Base-by-base conservation (phyloP, 2,888 invertebrate genomes). In the Phasia obesa region DNA sequence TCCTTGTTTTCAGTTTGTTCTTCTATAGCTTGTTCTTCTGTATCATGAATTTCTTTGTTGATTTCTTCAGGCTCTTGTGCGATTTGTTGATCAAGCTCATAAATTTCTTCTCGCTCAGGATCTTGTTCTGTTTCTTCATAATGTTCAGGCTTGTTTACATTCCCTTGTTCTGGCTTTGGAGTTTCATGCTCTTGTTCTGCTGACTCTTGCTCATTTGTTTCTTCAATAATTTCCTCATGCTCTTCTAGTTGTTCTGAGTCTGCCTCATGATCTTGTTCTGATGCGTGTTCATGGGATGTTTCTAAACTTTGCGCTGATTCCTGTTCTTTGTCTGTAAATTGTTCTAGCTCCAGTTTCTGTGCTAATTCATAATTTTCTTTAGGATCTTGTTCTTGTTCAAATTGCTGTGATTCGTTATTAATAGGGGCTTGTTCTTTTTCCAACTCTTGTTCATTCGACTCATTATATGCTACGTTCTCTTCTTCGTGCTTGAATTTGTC, bases 101-200 rank as follows among this genome's bases (percentile, higher is more conserved):
- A 15, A 47, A 17, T 35, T 23, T 35, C 35, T 31, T 19, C 11
- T 44, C 21, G 21, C 2, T 59, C 42, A 13, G 15, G n/a, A 62
- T 78, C 64, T 44, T 73, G 49, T 70, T 57, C 35, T 53, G 23
- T 23, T 51, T 51, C 53, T 6, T 74, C 25, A 19, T 59, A 9
- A n/a, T 51, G 42, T 11, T 38, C 53, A 15, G 23, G 19, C 0
- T 5, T 60, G 17, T 47, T 17, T 5, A 0, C 9, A 19, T 47
- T 4, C 5, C 31, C 6, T 60, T 59, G 31, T n/a, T 15, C 27
- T 27, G 19, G 27, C 9, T 44, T 44, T 9, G 31, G n/a, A 35
- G 51, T 2, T 44, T 70, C n/a, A 15, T 35, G 13, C n/a, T 35
- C 21, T 23, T 21, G 17, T 1, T 62, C 49, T 38, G 23, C 49